A percentile compares a stretch with the other conserved stretches of the same genome.
Conservation (phyloP, 2,888 invertebrate species). For the Chaetogeoica ovagalla region DNA sequence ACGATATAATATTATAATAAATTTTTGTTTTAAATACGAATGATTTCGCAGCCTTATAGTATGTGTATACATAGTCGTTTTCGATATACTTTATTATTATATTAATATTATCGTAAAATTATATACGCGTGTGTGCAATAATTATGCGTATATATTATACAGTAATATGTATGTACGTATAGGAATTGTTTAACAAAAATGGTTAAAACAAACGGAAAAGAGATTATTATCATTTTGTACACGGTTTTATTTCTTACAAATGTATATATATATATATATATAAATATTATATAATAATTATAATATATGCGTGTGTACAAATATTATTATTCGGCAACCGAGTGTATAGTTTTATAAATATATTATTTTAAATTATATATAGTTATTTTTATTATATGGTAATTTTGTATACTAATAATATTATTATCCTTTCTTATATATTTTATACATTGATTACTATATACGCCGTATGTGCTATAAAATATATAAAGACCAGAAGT, state of each 20-base stretch:
- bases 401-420: not conserved
- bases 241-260: not conserved
- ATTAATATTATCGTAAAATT: too few relatives aligned
- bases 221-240: not conserved
- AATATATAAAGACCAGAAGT: not conserved
- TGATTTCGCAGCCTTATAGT: too few relatives aligned
- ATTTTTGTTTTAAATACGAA: too few relatives aligned
- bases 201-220: not conserved
- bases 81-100: too few relatives aligned
- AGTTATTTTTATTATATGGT: constrained; percentile 8
- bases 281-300: too few relatives aligned
- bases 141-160: not conserved
- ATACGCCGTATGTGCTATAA: not conserved
- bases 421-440: not conserved
- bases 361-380: constrained; percentile 15
- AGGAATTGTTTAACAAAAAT: too few relatives aligned
- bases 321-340: not conserved
- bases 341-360: too few relatives aligned
- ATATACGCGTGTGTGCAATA: not conserved
- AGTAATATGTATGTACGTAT: too few relatives aligned
- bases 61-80: too few relatives aligned
- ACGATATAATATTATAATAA: too few relatives aligned
- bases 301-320: too few relatives aligned
- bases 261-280: not conserved
- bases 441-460: not conserved